phyloP scores from a whole-genome alignment of 2,888 invertebrate species.

The Sarcophaga caerulescens region DNA sequence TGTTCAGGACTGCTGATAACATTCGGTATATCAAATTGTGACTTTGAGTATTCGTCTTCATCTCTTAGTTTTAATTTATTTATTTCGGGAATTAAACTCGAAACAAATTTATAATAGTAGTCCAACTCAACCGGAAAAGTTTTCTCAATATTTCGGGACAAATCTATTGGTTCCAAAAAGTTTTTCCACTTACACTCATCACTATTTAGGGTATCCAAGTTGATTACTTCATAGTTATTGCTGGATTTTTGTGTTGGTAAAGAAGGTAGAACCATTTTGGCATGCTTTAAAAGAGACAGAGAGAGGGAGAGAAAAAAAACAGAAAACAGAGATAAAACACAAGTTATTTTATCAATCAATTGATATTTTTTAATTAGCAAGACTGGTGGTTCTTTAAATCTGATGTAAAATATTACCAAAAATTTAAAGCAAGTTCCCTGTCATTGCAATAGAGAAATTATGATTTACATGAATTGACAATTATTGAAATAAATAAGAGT shows the following conservation, averaged over 20 bases:
- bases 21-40: constrained; percentile 72
- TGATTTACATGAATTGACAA: too few relatives aligned
- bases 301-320: constrained; percentile 12
- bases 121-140: constrained; percentile 86
- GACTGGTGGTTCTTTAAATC: too few relatives aligned
- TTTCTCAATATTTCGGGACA: constrained; percentile 83
- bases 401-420: too few relatives aligned
- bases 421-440: too few relatives aligned
- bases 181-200: constrained; percentile 73
- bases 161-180: constrained; percentile 85
- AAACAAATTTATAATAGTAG: constrained; percentile 86
- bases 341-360: neutral
- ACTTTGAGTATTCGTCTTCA: constrained; percentile 69
- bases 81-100: constrained; percentile 65
- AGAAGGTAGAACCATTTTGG: constrained; percentile 73
- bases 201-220: constrained; percentile 51
- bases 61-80: constrained; percentile 70
- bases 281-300: constrained; percentile 64
- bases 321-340: neutral
- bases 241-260: constrained; percentile 71
- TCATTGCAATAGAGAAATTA: too few relatives aligned
- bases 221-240: constrained; percentile 64
- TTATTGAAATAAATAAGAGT: too few relatives aligned
- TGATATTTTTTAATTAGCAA: neutral
- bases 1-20: neutral